Evolutionary conservation across 2,113 vertebrate genomes (phyloP).

Genomic region (Cacatua alba): DNA sequence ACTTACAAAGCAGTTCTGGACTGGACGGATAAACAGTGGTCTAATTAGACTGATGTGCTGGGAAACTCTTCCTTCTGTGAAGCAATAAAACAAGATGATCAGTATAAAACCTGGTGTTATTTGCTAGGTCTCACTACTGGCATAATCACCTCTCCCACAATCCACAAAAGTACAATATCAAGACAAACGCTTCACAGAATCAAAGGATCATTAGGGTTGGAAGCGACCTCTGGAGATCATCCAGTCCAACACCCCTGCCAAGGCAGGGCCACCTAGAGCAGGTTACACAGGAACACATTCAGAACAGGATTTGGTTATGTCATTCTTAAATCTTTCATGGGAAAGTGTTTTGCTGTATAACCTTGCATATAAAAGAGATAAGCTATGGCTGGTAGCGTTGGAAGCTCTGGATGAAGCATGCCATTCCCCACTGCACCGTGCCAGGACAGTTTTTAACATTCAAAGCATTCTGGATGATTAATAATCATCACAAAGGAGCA

Average conservation of each 20-base stretch:
- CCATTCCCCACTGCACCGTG: neutral
- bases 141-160: neutral
- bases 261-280: neutral
- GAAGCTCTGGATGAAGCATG: neutral
- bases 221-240: neutral
- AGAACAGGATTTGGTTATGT: neutral
- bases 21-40: neutral
- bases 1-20: constrained; percentile 55
- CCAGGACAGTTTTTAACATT: constrained; percentile 21
- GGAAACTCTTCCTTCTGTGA: constrained; percentile 63
- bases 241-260: neutral
- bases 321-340: neutral
- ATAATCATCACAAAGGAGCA: constrained; percentile 53
- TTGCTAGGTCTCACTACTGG: neutral
- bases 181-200: neutral
- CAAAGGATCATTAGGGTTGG: neutral
- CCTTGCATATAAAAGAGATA: neutral
- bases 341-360: neutral
- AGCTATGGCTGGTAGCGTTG: neutral
- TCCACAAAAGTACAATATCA: neutral
- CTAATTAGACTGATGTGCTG: neutral
- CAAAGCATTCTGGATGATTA: constrained; percentile 33
- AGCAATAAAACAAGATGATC: constrained; percentile 9
- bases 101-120: neutral
- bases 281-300: neutral